Base-by-base conservation (phyloP, 1,140 invertebrate species). In the Drosophila carrolli region DNA sequence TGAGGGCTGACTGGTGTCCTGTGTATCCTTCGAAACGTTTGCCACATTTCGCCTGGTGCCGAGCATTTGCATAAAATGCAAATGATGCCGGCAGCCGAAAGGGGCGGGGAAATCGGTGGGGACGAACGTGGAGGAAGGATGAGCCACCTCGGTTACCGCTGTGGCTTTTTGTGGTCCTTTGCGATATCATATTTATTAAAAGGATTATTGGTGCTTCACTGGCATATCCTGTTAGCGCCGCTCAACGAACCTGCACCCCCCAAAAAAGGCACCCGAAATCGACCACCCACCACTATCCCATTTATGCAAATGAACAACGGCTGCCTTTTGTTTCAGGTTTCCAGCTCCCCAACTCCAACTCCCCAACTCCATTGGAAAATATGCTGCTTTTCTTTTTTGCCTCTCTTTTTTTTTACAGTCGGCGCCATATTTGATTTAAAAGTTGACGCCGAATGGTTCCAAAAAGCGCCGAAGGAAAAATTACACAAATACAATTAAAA, bases 151-250 rank as follows among this genome's bases (percentile, higher is more conserved):
- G 62, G 63, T 71, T 76, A 66, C 66, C 75, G 75, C 63, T 88
- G 80, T 89, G 84, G 84, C 84, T 89, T 90, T 86, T 73, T 86
- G 75, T 82, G 78, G 81, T 91, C 76, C 81, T 91, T 86, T 91
- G 89, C 82, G 90, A 86, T 91, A 91, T 91, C 85, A 91, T 91
- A 91, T 91, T 91, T 91, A 91, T 90, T 91, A 91, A 91, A 91
- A 91, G 90, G 90, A 91, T 91, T 91, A 91, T 91, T 91, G 90
- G 85, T 91, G 90, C 90, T 91, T 91, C 85, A 88, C 90, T 79
- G 81, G 55, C 73, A 81, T 88, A 91, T 91, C 90, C 90, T 91
- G 90, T 90, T 86, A 89, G 90, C 82, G 79, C 71, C 78, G 76
- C 70, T 62, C 67, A 58, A 56, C 70, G 62, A 63, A 50, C 43